Evolutionary conservation across 2,113 vertebrate genomes (phyloP), one percentile per base, ranked within the genome.

Genomic region (Leucosticte australis): DNA sequence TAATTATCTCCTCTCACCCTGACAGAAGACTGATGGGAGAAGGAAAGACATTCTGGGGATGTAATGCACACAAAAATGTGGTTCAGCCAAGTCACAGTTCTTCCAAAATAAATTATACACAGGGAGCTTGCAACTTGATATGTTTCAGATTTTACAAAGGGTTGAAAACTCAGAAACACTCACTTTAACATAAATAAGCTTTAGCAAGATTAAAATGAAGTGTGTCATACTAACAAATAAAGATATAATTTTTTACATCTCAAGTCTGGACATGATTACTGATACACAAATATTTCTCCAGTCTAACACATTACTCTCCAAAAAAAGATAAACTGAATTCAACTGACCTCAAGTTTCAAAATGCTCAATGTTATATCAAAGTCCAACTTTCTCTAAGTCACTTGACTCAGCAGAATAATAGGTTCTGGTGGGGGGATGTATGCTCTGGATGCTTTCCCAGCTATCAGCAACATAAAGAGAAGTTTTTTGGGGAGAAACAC

Each of bases 341-440:
- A 76, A 39, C 7, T 9, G 49, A 31, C 24, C 41, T 76, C 46
- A 68, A 31, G 55, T 64, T 39, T 39, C 39, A 39, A 27, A 27
- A 64, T 73, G 62, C 23, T 80, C 47, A n/a, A 30, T 21, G 9
- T 33, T 87, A 21, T 4, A 71, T 9, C 6, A 4, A 93, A 85
- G 19, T 75, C 37, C 33, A 69, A 28, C 28, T 84, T 68, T 42
- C n/a, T 41, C 4, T 19, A 83, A 76, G 28, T 42, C 44, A 39
- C 8, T 31, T 41, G 22, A 83, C n/a, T 55, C 35, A 53, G 24
- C 46, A 90, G 28, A 87, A 76, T 33, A 76, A n/a, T 0, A 80
- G 0, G 0, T 33, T 47, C 55, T 62, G 26, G 49, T 0, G 1
- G 19, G 6, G 4, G 9, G 5, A 75, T 1, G 1, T 52, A 71